Percentiles rank a stretch among this genome's conserved stretches.
Conservation (phyloP, 1,140 invertebrate species). For the Laodelphax striatellus region DNA sequence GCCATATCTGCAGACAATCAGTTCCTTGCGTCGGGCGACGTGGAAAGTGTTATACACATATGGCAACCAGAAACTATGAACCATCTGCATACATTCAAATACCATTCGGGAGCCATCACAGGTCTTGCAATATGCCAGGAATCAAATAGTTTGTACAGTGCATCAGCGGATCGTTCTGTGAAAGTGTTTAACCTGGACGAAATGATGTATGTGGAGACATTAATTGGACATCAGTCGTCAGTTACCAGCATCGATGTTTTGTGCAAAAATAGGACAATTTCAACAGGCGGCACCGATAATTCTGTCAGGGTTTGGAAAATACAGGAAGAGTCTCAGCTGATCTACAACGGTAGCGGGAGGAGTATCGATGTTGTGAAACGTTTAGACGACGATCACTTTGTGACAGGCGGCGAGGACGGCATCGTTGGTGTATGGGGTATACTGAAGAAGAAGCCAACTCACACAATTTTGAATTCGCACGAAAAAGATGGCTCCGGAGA, state of each 20-base stretch:
- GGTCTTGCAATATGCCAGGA: conserved; percentile 76
- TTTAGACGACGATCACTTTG: conserved; percentile 85
- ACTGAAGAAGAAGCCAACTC: conserved; percentile 82
- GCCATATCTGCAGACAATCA: conserved; percentile 75
- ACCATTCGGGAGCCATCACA: conserved; percentile 61
- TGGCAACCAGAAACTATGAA: conserved; percentile 69
- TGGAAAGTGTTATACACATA: conserved; percentile 59
- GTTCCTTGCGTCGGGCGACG: conserved; percentile 73
- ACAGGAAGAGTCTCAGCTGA: conserved; percentile 88
- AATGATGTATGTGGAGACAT: conserved; percentile 89
- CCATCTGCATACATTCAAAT: conserved; percentile 68
- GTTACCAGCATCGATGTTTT: conserved; percentile 83
- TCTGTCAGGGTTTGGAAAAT: conserved; percentile 90
- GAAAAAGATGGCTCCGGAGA: conserved; percentile 49
- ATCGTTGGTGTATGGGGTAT: conserved; percentile 76
- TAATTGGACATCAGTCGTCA: conserved; percentile 86
- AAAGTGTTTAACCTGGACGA: conserved; percentile 92
- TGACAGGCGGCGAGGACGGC: conserved; percentile 84
- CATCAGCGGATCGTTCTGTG: conserved; percentile 68
- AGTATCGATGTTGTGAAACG: conserved; percentile 80
- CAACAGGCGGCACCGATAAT: conserved; percentile 77
- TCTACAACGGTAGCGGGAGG: conserved; percentile 72
- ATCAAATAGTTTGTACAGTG: conserved; percentile 71
- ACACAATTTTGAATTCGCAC: conserved; percentile 61
- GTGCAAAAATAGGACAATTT: conserved; percentile 72